Evolutionary conservation across 2,888 invertebrate genomes (phyloP).

Genomic region (Tenthredo livida): DNA sequence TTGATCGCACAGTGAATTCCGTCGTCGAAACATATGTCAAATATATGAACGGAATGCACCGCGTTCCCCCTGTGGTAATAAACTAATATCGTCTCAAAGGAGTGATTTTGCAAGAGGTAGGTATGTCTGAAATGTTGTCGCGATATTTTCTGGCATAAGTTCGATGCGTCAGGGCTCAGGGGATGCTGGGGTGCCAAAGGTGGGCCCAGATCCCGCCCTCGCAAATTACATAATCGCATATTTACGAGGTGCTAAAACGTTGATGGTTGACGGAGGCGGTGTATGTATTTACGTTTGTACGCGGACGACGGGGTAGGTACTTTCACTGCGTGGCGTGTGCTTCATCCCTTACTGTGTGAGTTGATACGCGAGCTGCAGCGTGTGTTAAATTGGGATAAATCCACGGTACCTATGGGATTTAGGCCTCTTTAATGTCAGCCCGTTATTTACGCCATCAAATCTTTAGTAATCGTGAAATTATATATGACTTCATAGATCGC

Average conservation of each 20-base stretch:
- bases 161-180: not conserved
- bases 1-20: not conserved
- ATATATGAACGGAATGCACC: not conserved
- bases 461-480: not conserved
- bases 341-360: constrained; percentile 7
- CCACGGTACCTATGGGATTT: constrained; percentile 26
- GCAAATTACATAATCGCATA: constrained; percentile 51
- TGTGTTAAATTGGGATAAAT: constrained; percentile 45
- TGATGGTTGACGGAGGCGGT: constrained; percentile 30
- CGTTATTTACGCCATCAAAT: constrained; percentile 44
- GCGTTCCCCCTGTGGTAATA: too few relatives aligned
- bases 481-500: not conserved
- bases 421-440: constrained; percentile 38
- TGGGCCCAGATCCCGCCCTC: constrained; percentile 3
- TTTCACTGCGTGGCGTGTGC: not conserved
- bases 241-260: constrained; percentile 49
- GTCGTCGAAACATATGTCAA: not conserved
- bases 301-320: not conserved
- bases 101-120: not conserved
- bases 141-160: constrained; percentile 1
- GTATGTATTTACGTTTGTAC: constrained; percentile 16
- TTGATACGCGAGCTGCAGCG: constrained; percentile 37
- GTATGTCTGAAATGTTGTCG: constrained; percentile 9
- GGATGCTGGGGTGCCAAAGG: not conserved
- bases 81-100: not conserved